These are phyloP conservation scores for Apteryx mantelli DNA, from an alignment of 2,113 vertebrate genomes.

Conservation along the genomic window DNA sequence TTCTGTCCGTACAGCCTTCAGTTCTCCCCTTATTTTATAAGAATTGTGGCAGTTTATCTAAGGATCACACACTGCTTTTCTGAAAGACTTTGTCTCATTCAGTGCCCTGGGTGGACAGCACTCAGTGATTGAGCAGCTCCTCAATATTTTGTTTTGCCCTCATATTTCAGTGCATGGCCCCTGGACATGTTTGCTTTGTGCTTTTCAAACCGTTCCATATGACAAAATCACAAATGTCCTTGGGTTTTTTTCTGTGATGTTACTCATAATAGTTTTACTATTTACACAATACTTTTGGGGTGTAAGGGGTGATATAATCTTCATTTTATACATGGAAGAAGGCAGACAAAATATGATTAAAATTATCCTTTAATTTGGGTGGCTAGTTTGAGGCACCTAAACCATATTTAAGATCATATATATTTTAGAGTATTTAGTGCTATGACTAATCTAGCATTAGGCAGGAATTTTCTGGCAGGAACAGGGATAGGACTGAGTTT, in stretches of 20 bases:
- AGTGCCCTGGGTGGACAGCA: background rate
- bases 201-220: background rate
- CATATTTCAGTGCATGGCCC: background rate
- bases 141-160: background rate
- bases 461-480: background rate
- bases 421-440: background rate
- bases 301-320: background rate
- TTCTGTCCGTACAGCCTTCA: background rate
- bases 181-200: background rate
- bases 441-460: background rate
- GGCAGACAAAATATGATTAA: background rate
- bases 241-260: background rate
- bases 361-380: background rate
- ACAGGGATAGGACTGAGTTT: background rate
- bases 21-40: background rate
- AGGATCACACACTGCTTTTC: background rate
- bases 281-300: background rate
- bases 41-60: constrained; percentile 27
- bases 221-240: background rate
- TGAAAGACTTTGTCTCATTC: background rate
- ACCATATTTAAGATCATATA: background rate
- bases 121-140: background rate
- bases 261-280: background rate
- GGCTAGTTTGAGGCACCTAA: background rate
- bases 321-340: background rate